Evolutionary conservation across 2,113 vertebrate species (phyloP).

Genomic region (Brachyhypopomus gauderio): DNA sequence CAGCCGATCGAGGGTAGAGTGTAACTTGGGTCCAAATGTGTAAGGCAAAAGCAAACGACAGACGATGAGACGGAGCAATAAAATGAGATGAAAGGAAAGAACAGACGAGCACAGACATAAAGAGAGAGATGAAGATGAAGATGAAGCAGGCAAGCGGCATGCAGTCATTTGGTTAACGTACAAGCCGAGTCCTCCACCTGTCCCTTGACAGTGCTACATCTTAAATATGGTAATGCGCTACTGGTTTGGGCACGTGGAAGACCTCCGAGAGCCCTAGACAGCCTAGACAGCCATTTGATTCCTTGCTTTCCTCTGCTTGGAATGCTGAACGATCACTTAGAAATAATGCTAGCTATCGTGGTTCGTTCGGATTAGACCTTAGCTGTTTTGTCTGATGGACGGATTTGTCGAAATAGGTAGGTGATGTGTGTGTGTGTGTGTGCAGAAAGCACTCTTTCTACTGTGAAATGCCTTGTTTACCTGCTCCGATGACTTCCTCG

Average conservation of each 20-base stretch:
- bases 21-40: conserved; percentile 24
- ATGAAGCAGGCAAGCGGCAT: conserved; percentile 67
- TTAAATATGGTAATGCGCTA: background rate
- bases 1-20: conserved; percentile 63
- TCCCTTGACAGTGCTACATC: too few relatives aligned
- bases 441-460: background rate
- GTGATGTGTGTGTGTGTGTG: background rate
- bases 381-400: background rate
- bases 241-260: background rate
- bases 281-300: background rate
- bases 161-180: conserved; percentile 51
- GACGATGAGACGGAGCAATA: conserved; percentile 43
- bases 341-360: background rate
- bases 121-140: conserved; percentile 63
- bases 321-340: background rate
- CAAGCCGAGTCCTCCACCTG: background rate
- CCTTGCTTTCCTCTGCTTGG: background rate
- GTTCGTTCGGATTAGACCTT: background rate
- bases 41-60: background rate
- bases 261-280: background rate
- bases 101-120: conserved; percentile 62
- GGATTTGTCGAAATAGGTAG: background rate
- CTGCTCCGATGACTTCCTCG: conserved; percentile 98
- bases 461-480: conserved; percentile 70
- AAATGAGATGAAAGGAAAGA: conserved; percentile 38